These are phyloP conservation scores for Ganaspis sp. DNA, from an alignment of 1,140 invertebrate species.

Conservation along the genomic window DNA sequence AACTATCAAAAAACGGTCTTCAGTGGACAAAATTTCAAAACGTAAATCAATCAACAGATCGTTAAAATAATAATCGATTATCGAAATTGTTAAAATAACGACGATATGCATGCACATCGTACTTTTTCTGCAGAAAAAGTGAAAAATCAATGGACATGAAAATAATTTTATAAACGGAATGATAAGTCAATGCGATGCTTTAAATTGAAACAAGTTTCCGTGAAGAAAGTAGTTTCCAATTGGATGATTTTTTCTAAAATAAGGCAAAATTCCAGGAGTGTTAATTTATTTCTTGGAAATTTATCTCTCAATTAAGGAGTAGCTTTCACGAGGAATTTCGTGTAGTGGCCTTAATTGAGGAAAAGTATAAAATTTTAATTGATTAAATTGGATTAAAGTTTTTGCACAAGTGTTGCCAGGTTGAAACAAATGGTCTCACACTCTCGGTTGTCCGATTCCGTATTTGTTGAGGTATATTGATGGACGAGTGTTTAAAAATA, in stretches of 20 bases:
- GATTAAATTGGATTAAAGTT: constrained; percentile 1
- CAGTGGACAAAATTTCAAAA: too few relatives aligned
- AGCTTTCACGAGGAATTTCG: not conserved
- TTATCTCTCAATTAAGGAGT: not conserved
- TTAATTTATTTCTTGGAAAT: constrained; percentile 3
- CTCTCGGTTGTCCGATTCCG: not conserved
- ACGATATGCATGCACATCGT: too few relatives aligned
- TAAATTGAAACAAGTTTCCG: too few relatives aligned
- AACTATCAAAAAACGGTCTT: too few relatives aligned
- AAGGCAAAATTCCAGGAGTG: not conserved
- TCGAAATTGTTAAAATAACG: too few relatives aligned
- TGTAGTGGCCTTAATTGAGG: not conserved
- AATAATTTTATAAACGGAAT: too few relatives aligned
- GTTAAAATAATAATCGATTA: too few relatives aligned
- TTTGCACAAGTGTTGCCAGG: not conserved
- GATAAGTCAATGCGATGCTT: too few relatives aligned
- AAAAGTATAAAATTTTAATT: not conserved
- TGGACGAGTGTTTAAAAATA: constrained; percentile 13
- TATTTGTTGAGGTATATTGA: constrained; percentile 18
- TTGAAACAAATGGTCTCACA: constrained; percentile 1
- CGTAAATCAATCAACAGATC: too few relatives aligned
- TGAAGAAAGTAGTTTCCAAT: too few relatives aligned
- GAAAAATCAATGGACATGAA: too few relatives aligned
- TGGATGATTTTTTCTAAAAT: not conserved
- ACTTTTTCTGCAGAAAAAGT: too few relatives aligned